Percentiles rank a stretch among this genome's conserved stretches.
These are phyloP conservation scores for Camarhynchus parvulus DNA, from an alignment of 2,113 vertebrate species.

Conservation along the genomic window DNA sequence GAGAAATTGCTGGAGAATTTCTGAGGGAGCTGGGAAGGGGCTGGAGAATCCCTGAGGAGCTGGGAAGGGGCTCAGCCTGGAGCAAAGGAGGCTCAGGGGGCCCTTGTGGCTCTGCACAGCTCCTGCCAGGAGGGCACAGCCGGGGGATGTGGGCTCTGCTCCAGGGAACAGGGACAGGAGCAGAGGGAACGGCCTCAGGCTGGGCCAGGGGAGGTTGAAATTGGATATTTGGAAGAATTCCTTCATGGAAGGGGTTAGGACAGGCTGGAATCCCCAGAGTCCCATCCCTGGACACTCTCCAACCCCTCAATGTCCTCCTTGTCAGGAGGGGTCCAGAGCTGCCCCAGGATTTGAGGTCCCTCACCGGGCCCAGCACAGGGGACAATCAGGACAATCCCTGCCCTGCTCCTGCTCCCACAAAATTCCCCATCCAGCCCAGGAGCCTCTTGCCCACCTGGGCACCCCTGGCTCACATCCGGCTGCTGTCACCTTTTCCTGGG, in stretches of 20 bases:
- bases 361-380: background rate
- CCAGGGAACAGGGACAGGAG: background rate
- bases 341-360: background rate
- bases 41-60: background rate
- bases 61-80: background rate
- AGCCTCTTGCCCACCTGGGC: background rate
- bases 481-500: background rate
- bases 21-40: background rate
- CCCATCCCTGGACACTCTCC: background rate
- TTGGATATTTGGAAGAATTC: background rate
- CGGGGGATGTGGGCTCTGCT: background rate
- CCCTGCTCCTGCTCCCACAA: background rate
- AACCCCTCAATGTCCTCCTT: background rate
- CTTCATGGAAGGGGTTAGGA: background rate
- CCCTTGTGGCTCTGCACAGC: background rate
- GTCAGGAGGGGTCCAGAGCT: background rate
- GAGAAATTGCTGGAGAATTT: background rate
- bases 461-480: background rate
- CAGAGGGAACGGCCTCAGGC: background rate
- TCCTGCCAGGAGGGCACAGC: background rate
- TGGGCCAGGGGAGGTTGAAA: accelerated
- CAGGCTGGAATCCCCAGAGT: background rate
- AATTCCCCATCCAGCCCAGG: background rate
- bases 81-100: background rate
- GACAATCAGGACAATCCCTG: background rate